Evolutionary conservation across 2,113 vertebrate species (phyloP).

Genomic region (Sorex fumeus): DNA sequence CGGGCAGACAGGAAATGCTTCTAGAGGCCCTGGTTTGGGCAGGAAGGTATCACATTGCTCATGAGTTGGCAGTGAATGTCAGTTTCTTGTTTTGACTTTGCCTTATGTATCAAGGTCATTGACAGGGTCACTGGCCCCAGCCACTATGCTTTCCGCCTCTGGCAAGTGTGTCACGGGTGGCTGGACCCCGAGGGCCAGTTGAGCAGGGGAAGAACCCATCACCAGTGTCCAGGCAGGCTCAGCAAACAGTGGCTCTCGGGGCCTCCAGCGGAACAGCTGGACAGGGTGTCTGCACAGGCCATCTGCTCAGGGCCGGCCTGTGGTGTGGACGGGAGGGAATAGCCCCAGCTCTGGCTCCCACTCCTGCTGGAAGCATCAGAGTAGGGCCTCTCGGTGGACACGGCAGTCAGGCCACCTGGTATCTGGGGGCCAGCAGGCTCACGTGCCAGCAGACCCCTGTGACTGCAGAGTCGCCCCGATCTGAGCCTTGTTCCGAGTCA

Average conservation of each 20-base stretch:
- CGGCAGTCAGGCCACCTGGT: too few relatives aligned
- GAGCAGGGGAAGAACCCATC: background rate
- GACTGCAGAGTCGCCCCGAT: background rate
- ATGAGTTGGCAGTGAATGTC: background rate
- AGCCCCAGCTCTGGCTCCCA: too few relatives aligned
- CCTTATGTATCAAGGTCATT: background rate
- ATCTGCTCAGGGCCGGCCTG: too few relatives aligned
- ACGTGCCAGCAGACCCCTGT: too few relatives aligned
- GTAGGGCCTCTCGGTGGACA: too few relatives aligned
- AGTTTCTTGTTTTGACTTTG: background rate
- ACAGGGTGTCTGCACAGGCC: too few relatives aligned
- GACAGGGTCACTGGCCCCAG: background rate
- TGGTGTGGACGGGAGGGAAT: too few relatives aligned
- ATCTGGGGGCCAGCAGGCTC: too few relatives aligned
- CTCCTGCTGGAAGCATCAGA: too few relatives aligned
- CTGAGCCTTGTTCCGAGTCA: background rate
- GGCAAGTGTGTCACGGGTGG: background rate
- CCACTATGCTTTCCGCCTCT: background rate
- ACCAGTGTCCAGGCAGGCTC: background rate
- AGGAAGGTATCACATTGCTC: fast-evolving
- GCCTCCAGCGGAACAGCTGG: too few relatives aligned
- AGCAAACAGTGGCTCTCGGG: background rate
- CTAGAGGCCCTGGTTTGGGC: background rate
- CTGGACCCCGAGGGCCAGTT: background rate
- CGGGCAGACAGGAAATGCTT: background rate